Percentiles rank a stretch among this genome's conserved stretches.
phyloP scores from a whole-genome alignment of 2,888 invertebrate genomes.

The Timema cristinae region DNA sequence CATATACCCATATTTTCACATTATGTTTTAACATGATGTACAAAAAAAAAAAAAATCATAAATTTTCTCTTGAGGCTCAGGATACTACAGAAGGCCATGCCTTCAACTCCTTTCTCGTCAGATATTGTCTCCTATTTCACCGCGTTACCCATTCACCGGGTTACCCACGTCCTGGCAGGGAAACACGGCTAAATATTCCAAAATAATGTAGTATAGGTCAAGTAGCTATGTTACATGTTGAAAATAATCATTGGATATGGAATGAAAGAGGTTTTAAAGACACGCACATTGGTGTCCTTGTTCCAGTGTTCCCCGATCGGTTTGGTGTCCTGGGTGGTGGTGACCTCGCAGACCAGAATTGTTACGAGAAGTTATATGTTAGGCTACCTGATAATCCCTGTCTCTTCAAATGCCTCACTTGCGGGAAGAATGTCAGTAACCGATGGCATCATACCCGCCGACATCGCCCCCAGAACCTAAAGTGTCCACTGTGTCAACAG shows the following conservation, averaged over 20 bases:
- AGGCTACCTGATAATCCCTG: slow-evolving; percentile 19
- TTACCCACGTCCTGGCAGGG: too few species aligned
- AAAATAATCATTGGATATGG: neutral
- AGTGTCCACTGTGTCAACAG: slow-evolving; percentile 59
- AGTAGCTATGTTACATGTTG: too few species aligned
- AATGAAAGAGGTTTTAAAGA: neutral
- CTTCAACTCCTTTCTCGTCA: too few species aligned
- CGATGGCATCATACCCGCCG: slow-evolving; percentile 65
- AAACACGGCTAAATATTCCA: too few species aligned
- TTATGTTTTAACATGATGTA: too few species aligned
- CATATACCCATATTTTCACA: too few species aligned
- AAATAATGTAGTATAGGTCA: too few species aligned
- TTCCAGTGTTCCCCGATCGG: slow-evolving; percentile 24
- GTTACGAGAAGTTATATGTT: slow-evolving; percentile 26
- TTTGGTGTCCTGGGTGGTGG: slow-evolving; percentile 14
- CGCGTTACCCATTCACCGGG: too few species aligned
- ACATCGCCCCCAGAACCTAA: slow-evolving; percentile 59
- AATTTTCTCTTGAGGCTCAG: too few species aligned
- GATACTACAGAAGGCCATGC: too few species aligned
- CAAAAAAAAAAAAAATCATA: too few species aligned
- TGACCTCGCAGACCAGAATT: slow-evolving; percentile 21
- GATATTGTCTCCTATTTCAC: too few species aligned
- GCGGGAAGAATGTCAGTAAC: slow-evolving; percentile 63
- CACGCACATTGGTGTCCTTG: slow-evolving; percentile 18
- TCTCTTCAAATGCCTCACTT: slow-evolving; percentile 57